Evolutionary conservation across 37 sponge, comb jelly and placozoan species (phyloP), one percentile per base, ranked within the genome.

Genomic region (Bolinopsis microptera): DNA sequence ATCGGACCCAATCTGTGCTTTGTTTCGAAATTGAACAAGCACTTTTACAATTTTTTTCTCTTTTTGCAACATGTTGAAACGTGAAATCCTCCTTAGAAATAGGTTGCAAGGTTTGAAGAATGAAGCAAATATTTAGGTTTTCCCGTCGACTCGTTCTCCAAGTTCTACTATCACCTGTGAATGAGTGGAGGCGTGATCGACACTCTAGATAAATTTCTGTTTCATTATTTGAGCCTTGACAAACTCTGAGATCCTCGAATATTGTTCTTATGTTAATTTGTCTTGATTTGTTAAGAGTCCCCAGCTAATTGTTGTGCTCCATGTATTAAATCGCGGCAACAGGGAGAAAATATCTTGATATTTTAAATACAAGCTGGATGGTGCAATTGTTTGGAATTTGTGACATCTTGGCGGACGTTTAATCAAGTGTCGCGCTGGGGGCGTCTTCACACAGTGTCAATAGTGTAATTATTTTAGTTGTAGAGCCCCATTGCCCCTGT

Each of bases 391-490:
- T 48, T 48, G 13, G 5, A 13, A 18, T 48, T 13, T 48, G 61
- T 48, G 61, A 13, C 13, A 18, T 48, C 61, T 13, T 13, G 61
- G 61, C 13, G 5, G 13, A 18, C 13, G 61, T 48, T 48, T 48
- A 13, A 13, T 48, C 61, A 48, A 5, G 61, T 48, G 5, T 18
- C 61, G 5, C 13, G 61, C 13, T 48, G 61, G 61, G 61, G 61
- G 9, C 61, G 13, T 48, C 61, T 48, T 48, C 5, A 5, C 61
- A 13, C 61, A 48, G 5, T 48, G 61, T 13, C 61, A 48, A 48
- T 48, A 48, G 61, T 48, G 61, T 48, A 48, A 77, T 77, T 77
- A 77, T 77, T n/a, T 28, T 70, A 70, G 74, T 70, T 70, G 68
- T 70, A 77, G 35, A 35, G 27, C 33, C 80, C 27, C 3, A 23